Percentiles rank a stretch among this genome's conserved stretches.
Conservation (phyloP, 2,888 invertebrate species). For the Pycnomerus fuliginosus region DNA sequence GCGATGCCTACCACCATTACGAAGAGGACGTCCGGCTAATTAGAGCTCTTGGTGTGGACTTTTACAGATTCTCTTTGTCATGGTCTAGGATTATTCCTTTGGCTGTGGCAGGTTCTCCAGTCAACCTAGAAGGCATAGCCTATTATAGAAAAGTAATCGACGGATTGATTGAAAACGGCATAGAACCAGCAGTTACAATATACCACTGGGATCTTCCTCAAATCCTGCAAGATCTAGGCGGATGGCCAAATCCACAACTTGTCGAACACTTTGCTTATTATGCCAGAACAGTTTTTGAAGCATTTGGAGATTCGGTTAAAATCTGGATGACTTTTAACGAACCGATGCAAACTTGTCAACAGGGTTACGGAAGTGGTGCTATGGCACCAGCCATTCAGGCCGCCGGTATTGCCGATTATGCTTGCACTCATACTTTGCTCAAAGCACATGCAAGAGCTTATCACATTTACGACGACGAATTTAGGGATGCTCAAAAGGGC, state of each 20-base stretch:
- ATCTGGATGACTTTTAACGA: slow-evolving; percentile 56
- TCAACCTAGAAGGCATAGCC: slow-evolving; percentile 68
- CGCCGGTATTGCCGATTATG: slow-evolving; percentile 6
- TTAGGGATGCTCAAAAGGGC: slow-evolving; percentile 46
- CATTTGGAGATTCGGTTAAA: slow-evolving; percentile 34
- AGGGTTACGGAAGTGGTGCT: slow-evolving; percentile 7
- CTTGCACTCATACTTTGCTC: slow-evolving; percentile 7
- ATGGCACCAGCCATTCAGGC: slow-evolving; percentile 4
- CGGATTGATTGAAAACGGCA: not conserved
- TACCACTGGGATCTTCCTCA: slow-evolving; percentile 52
- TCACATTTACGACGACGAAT: slow-evolving; percentile 50
- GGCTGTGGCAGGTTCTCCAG: slow-evolving; percentile 64
- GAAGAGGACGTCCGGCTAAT: slow-evolving; percentile 62
- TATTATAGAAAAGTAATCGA: slow-evolving; percentile 59
- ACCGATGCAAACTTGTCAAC: slow-evolving; percentile 32
- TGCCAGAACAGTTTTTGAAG: slow-evolving; percentile 6
- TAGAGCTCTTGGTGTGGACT: slow-evolving; percentile 57
- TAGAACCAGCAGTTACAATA: slow-evolving; percentile 54
- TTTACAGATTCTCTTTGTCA: slow-evolving; percentile 52
- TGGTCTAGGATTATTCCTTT: slow-evolving; percentile 55
- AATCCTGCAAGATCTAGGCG: slow-evolving; percentile 20
- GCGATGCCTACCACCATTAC: slow-evolving; percentile 67
- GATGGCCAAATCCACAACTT: slow-evolving; percentile 17
- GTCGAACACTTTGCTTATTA: slow-evolving; percentile 7
- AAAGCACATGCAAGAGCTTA: slow-evolving; percentile 37